Conservation (phyloP, 2,797 vertebrate genomes). For the Dryobates pubescens region DNA sequence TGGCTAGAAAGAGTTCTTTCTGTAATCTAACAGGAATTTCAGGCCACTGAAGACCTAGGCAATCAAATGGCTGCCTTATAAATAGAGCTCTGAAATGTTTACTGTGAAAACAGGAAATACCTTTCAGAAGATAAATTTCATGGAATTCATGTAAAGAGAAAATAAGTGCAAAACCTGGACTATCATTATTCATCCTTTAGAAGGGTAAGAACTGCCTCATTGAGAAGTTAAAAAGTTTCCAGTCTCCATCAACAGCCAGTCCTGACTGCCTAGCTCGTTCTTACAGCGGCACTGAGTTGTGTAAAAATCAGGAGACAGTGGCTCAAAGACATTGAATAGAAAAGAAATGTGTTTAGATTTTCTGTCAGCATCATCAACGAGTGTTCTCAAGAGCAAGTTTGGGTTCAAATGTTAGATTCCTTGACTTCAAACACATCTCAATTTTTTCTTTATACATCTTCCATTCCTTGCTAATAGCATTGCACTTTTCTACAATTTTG, state of each 20-base stretch:
- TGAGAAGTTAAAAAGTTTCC: not conserved
- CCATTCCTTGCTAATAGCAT: conserved; percentile 96
- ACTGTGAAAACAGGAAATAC: conserved; percentile 56
- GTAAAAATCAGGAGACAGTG: not conserved
- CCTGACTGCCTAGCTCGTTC: not conserved
- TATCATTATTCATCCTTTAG: not conserved
- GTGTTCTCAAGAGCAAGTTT: not conserved
- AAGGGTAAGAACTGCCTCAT: not conserved
- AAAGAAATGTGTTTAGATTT: not conserved
- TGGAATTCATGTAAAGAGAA: not conserved
- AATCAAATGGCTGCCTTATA: not conserved
- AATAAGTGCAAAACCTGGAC: not conserved
- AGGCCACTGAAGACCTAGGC: not conserved
- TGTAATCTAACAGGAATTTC: conserved; percentile 21
- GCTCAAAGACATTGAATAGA: not conserved
- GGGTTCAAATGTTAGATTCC: conserved; percentile 73
- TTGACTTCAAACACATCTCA: conserved; percentile 92
- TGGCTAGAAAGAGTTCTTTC: not conserved
- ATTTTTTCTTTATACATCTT: conserved; percentile 92
- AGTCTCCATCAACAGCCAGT: not conserved
- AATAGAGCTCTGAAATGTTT: conserved; percentile 32
- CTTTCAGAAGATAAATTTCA: not conserved
- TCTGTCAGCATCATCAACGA: conserved; percentile 10
- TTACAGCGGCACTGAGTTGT: not conserved
- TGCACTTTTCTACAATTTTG: conserved; percentile 98